A percentile compares a stretch with the other conserved stretches of the same genome.
phyloP scores from a whole-genome alignment of 2,797 vertebrate species.

The Limosa lapponica region DNA sequence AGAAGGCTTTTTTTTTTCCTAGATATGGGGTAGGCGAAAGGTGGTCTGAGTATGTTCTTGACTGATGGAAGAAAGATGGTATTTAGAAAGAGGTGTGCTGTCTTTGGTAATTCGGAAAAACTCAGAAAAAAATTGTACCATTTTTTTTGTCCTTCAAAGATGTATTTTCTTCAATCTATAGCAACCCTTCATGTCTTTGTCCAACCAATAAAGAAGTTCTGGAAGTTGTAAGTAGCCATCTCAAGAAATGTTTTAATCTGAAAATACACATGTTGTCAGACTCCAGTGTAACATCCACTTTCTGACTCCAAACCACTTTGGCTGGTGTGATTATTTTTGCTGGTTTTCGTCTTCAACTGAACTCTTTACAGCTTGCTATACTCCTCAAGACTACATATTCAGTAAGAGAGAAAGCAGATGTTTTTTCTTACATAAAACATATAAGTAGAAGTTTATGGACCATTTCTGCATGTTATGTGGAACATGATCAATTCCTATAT shows the following conservation, averaged over 20 bases:
- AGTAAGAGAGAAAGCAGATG: neutral
- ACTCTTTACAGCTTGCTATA: neutral
- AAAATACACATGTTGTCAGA: neutral
- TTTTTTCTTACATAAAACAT: neutral
- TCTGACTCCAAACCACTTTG: neutral
- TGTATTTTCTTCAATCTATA: neutral
- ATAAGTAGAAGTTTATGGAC: neutral
- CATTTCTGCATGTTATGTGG: neutral
- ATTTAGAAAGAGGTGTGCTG: neutral
- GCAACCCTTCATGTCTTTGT: neutral
- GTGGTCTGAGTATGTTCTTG: neutral
- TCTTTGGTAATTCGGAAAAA: neutral
- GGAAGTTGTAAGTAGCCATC: neutral
- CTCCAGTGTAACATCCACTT: neutral
- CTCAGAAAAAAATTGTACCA: rapidly evolving
- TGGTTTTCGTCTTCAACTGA: neutral
- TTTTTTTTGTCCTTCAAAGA: neutral
- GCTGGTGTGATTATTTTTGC: neutral
- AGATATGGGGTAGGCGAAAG: neutral
- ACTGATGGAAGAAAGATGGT: neutral
- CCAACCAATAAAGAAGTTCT: neutral
- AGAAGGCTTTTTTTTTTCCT: neutral
- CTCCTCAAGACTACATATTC: neutral
- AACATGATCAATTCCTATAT: neutral
- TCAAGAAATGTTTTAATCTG: neutral